These are phyloP conservation scores for Gobio gobio DNA, from an alignment of 2,113 vertebrate genomes.

Conservation along the genomic window DNA sequence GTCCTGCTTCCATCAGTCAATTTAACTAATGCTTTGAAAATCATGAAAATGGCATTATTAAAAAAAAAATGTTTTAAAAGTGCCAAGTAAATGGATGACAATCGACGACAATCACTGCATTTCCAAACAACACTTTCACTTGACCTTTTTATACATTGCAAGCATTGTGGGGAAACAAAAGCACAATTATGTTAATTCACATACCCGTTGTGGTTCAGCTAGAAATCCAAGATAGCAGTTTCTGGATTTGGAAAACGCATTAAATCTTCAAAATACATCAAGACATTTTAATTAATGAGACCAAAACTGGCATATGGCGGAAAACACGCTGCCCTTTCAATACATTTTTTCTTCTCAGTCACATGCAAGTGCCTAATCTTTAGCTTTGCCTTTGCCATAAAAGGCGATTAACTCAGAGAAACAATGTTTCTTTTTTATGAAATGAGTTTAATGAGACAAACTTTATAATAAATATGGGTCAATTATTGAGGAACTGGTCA, in stretches of 20 bases:
- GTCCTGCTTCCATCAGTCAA: slow-evolving; percentile 1
- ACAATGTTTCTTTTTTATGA: slow-evolving; percentile 16
- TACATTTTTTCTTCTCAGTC: background rate
- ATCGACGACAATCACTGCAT: background rate
- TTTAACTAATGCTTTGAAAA: background rate
- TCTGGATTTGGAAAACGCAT: slow-evolving; percentile 4
- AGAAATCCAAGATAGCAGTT: background rate
- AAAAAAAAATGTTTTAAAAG: background rate
- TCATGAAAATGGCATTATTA: background rate
- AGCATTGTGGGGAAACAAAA: background rate
- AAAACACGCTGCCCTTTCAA: background rate
- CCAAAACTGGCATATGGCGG: background rate
- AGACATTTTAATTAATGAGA: slow-evolving; percentile 6
- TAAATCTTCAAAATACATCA: slow-evolving; percentile 20
- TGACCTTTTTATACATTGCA: slow-evolving; percentile 22
- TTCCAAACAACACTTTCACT: slow-evolving; percentile 16
- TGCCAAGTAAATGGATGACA: background rate
- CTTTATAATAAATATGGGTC: background rate
- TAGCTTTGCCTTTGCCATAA: background rate
- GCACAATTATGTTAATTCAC: slow-evolving; percentile 5
- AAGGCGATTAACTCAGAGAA: slow-evolving; percentile 15
- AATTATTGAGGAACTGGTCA: background rate
- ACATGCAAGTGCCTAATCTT: slow-evolving; percentile 30
- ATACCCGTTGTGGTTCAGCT: background rate
- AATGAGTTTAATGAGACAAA: background rate